Percentiles rank a stretch among this genome's conserved stretches.
These are phyloP conservation scores for Hippocampus barbouri DNA, from an alignment of 2,113 vertebrate genomes.

Conservation along the genomic window DNA sequence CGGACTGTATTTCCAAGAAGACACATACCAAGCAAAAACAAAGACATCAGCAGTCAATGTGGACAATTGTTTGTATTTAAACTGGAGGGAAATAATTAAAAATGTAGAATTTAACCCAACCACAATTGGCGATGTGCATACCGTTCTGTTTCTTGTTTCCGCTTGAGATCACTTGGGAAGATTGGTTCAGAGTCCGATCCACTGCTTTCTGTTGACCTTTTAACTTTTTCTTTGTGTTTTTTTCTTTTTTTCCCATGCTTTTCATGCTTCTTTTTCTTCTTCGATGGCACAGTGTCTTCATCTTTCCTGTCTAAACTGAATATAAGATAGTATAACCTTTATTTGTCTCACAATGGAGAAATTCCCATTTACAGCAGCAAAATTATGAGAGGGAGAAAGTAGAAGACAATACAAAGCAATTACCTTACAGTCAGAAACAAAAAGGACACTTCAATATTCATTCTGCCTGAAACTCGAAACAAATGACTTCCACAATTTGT, in stretches of 20 bases:
- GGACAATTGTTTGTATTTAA: not conserved
- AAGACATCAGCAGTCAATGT: not conserved
- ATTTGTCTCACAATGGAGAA: no score
- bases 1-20: constrained; percentile 39
- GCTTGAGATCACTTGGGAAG: constrained; percentile 70
- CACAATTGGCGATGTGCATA: constrained; percentile 6
- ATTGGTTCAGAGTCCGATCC: constrained; percentile 68
- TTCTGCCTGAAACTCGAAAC: not conserved
- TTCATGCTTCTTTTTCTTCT: constrained; percentile 77
- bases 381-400: no score
- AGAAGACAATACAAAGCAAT: no score
- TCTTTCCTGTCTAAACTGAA: constrained; percentile 48
- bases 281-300: constrained; percentile 49
- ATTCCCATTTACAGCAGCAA: no score
- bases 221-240: constrained; percentile 69
- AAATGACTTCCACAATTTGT: not conserved
- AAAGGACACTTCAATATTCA: not conserved
- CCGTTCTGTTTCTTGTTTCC: constrained; percentile 42
- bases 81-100: not conserved
- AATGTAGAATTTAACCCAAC: not conserved
- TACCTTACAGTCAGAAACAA: not conserved
- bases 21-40: constrained; percentile 6
- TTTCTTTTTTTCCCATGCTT: constrained; percentile 80
- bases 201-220: constrained; percentile 52
- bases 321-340: not conserved